Evolutionary conservation across 2,888 invertebrate genomes (phyloP), one percentile per base, ranked within the genome.

Genomic region (Cryptosula pallasiana): DNA sequence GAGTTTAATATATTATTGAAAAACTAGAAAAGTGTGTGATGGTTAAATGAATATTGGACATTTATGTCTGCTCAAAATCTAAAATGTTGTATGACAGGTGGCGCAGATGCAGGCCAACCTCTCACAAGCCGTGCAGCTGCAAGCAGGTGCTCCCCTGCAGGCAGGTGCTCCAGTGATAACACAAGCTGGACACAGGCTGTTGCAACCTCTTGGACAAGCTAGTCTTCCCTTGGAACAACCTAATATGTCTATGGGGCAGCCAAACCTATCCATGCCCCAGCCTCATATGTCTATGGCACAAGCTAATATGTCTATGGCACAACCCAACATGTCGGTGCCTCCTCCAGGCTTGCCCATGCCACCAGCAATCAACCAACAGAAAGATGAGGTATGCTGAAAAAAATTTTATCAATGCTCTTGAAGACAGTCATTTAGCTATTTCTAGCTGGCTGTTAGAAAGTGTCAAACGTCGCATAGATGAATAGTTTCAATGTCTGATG

Each of bases 101-200:
- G 57, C n/a, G n/a, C 57, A 57, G 57, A 57, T 57, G 25, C 57
- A 57, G 25, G 57, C 57, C n/a, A 57, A 23, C 23, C 5, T 57
- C 9, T 23, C 57, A 57, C 45, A 45, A 13, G 45, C 45, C 16
- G 9, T 45, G 45, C 57, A 57, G 57, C 5, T 57, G 57, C 57
- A 25, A 57, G 13, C 57, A n/a, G 57, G 57, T 13, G 57, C 57
- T 5, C 57, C 57, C 25, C 3, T 57, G 25, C 57, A 57, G n/a
- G 57, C 57, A 57, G 57, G 57, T 5, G n/a, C 20, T n/a, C 57
- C 57, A 23, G 57, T 25, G 5, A 16, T 57, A n/a, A 16, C 57
- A 5, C 57, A 57, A 57, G 25, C 57, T 57, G 57, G 57, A 5
- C 57, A 9, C 57, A 16, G 57, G 25, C 57, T 57, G 13, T 57